Evolutionary conservation across 1,140 invertebrate genomes (phyloP).

Genomic region (Macrosteles quadrilineatus): DNA sequence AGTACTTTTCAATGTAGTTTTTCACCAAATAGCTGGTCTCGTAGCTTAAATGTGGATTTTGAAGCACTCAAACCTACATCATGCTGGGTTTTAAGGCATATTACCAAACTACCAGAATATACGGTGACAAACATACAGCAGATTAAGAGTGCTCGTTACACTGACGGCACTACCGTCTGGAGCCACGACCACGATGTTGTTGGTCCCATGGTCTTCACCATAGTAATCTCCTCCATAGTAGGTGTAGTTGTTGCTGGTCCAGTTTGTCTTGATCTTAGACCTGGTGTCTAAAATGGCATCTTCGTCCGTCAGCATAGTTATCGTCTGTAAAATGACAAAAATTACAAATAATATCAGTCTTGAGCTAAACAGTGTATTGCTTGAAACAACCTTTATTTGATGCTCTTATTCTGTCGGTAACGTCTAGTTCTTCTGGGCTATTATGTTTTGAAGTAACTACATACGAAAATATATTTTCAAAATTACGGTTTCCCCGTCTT

Average conservation of each 20-base stretch:
- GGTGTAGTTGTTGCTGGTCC: constrained; percentile 64
- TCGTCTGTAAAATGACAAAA: too few relatives aligned
- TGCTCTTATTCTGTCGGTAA: too few relatives aligned
- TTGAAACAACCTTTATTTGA: neutral
- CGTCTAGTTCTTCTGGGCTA: too few relatives aligned
- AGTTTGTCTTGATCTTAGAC: constrained; percentile 63
- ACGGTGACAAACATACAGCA: constrained; percentile 82
- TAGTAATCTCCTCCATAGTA: constrained; percentile 69
- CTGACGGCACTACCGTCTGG: constrained; percentile 85
- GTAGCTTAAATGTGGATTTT: too few relatives aligned
- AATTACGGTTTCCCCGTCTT: too few relatives aligned
- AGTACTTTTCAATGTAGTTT: too few relatives aligned
- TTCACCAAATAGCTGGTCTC: too few relatives aligned
- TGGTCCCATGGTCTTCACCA: constrained; percentile 73
- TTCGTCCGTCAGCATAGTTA: constrained; percentile 52
- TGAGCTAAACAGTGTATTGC: constrained; percentile 47
- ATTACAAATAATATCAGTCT: constrained; percentile 60
- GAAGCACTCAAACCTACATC: too few relatives aligned
- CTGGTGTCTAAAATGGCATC: constrained; percentile 65
- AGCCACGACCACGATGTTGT: constrained; percentile 81
- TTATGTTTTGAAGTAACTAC: too few relatives aligned
- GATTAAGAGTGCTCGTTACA: constrained; percentile 86
- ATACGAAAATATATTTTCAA: too few relatives aligned
- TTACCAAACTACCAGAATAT: too few relatives aligned
- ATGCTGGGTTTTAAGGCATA: too few relatives aligned